A percentile compares a stretch with the other conserved stretches of the same genome.
Evolutionary conservation across 2,888 invertebrate species (phyloP).

Genomic region (Vesta saturnalis): DNA sequence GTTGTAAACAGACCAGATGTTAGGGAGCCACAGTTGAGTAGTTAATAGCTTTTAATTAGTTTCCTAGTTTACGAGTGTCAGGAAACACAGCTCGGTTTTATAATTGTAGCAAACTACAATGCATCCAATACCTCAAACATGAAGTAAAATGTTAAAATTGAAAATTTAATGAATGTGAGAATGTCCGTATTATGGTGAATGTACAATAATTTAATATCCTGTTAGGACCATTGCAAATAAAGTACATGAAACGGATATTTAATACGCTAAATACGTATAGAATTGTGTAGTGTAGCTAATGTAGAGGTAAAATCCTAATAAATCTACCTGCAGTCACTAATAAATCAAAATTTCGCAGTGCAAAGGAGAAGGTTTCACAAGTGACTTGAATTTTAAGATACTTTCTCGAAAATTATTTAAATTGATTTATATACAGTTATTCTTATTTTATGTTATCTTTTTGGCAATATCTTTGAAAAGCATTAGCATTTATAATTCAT

Average conservation of each 20-base stretch:
- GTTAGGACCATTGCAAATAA: background rate
- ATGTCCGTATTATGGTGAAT: background rate
- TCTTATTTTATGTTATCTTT: background rate
- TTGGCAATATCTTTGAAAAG: no score
- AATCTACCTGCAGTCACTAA: background rate
- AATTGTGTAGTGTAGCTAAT: no score
- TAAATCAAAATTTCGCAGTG: background rate
- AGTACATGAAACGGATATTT: background rate
- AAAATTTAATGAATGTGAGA: conserved; percentile 33
- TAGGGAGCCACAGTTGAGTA: conserved; percentile 33
- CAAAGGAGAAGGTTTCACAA: background rate
- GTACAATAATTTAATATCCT: background rate
- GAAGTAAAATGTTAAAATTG: conserved; percentile 27
- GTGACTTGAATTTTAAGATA: background rate
- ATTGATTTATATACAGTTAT: background rate
- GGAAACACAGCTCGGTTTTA: conserved; percentile 37
- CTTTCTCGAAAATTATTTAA: background rate
- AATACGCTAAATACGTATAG: no score
- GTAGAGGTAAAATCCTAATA: background rate
- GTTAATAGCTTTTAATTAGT: conserved; percentile 39
- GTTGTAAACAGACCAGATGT: conserved; percentile 35
- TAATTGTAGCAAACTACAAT: conserved; percentile 34
- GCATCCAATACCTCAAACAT: conserved; percentile 22
- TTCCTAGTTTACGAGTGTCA: conserved; percentile 38
- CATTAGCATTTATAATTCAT: no score